Base-by-base conservation (phyloP, 2,797 vertebrate genomes). In the Danio jaintianensis region DNA sequence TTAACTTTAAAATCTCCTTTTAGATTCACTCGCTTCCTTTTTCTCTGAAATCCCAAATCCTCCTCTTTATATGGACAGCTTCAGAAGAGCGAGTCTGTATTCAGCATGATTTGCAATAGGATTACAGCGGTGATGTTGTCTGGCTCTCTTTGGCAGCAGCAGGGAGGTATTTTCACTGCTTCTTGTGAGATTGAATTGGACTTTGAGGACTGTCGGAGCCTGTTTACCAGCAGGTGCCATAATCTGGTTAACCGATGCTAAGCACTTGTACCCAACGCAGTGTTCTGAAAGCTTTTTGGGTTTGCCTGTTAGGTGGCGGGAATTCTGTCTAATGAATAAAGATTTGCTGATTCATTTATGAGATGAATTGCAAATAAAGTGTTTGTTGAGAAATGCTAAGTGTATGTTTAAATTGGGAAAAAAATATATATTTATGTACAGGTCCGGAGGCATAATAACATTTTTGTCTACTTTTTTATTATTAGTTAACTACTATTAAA, bases 81-180 rank as follows among this genome's bases (percentile, higher is more conserved):
- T 70, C 38, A 74, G 43, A 40, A 74, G 48, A 68, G 47, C 56
- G 52, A 61, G 55, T 8, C 40, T 82, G 75, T 71, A 75, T 55
- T 61, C 75, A 59, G 55, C 53, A 81, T 75, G 71, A 71, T 69
- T 55, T 64, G 20, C 72, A 59, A 82, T 58, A 74, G 83, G 75
- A 79, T 82, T 82, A 79, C 52, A 50, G 69, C 10, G 16, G 58
- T 78, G 63, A 29, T 74, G 71, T 55, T 66, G 61, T 61, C 20
- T 53, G 48, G 15, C 47, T 47, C 40, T 38, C 16, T 82, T 75
- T 76, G 61, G 64, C 56, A 68, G 53, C 68, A 42, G 50, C 38
- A 50, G 42, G 43, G 38, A 63, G 59, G 52, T 76, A 40, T 79
- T 75, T 64, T 69, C 50, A 56, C 63, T 62, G 69, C 29, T 69